These are phyloP conservation scores for Tapera naevia DNA, from an alignment of 2,797 vertebrate genomes.

Conservation along the genomic window DNA sequence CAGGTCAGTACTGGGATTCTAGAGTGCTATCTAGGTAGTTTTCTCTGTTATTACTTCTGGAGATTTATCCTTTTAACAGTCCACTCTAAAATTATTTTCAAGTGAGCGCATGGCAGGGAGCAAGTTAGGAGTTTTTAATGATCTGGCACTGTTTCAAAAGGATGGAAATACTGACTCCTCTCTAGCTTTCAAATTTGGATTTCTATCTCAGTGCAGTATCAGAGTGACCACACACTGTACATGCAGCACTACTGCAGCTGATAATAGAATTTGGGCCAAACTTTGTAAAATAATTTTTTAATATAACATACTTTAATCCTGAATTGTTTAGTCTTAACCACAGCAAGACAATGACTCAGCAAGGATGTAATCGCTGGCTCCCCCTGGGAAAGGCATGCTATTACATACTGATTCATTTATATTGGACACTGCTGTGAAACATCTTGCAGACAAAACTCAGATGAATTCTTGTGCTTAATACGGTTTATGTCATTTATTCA, in stretches of 20 bases:
- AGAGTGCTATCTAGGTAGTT: background rate
- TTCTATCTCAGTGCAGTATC: background rate
- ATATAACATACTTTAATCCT: background rate
- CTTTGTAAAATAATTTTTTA: background rate
- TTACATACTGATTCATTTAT: background rate
- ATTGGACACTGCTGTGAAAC: background rate
- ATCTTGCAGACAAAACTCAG: conserved; percentile 8
- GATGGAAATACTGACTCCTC: background rate
- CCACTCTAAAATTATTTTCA: background rate
- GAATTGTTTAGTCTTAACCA: background rate
- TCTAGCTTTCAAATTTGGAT: background rate
- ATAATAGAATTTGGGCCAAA: background rate
- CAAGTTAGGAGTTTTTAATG: background rate
- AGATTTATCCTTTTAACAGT: background rate
- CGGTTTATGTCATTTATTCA: background rate
- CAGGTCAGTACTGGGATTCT: background rate
- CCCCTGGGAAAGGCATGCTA: background rate
- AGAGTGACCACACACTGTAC: background rate
- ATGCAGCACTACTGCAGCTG: background rate
- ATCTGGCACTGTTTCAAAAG: background rate
- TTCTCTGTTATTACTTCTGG: background rate
- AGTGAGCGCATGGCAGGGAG: background rate
- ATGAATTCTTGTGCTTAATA: conserved; percentile 14
- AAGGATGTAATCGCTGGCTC: background rate
- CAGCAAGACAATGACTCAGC: background rate